Evolutionary conservation across 2,113 vertebrate species (phyloP).

Genomic region (Apaloderma vittatum): DNA sequence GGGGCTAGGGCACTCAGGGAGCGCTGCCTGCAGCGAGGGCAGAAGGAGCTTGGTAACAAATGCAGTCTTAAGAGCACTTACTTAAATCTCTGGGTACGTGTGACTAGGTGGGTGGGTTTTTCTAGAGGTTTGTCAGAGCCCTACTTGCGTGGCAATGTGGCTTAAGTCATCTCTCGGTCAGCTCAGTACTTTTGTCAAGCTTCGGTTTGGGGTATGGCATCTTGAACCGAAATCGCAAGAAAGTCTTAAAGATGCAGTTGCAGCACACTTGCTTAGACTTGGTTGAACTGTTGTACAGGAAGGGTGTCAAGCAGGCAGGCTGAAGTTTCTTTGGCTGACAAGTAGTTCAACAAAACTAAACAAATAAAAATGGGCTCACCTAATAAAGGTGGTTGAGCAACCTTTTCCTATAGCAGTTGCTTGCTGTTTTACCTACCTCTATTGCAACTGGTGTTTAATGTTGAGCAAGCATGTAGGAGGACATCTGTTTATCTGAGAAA

Average conservation of each 20-base stretch:
- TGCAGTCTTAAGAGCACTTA: accelerated
- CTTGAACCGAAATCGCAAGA: not conserved
- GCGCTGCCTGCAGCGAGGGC: not conserved
- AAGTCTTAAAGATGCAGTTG: not conserved
- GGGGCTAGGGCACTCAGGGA: not conserved
- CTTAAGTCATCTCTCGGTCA: not conserved
- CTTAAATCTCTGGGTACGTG: too few species aligned
- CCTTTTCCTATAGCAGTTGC: not conserved
- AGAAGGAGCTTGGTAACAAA: accelerated
- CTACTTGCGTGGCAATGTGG: accelerated
- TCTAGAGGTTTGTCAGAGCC: not conserved
- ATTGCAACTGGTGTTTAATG: not conserved
- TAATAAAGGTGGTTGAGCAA: not conserved
- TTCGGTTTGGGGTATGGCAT: too few species aligned
- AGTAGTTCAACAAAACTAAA: not conserved
- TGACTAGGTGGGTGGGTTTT: not conserved
- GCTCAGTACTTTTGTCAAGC: accelerated
- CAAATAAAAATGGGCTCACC: not conserved
- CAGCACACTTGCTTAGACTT: not conserved
- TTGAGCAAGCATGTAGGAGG: conserved; percentile 45
- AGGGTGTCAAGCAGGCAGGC: not conserved
- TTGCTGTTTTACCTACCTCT: not conserved
- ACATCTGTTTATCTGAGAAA: not conserved
- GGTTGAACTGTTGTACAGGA: not conserved
- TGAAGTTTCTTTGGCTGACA: not conserved